Base-by-base conservation (phyloP, 2,113 vertebrate species). In the Fregetta grallaria region DNA sequence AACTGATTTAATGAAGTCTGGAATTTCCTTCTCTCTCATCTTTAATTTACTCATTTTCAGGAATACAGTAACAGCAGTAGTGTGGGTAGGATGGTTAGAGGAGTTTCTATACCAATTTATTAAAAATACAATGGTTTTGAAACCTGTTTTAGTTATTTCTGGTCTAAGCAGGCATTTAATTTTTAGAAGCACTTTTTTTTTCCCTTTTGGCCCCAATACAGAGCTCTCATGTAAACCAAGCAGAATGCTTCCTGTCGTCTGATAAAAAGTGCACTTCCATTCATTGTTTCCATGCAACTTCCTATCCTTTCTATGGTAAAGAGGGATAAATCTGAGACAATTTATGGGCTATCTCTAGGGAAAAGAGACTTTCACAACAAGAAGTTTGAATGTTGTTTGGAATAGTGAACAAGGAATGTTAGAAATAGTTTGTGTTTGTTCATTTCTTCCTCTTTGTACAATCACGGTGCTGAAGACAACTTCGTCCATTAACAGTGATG, bases 221-320 rank as follows among this genome's bases (percentile, higher is more conserved):
- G 85, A 93, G 72, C 91, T 96, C 93, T 96, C 90, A 44, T 94
- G 91, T 97, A 96, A 98, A 97, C 94, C 87, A 77, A 91, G 92
- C 92, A 94, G 90, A 97, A 98, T 96, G 92, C 96, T 98, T 98
- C 98, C 98, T 97, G 97, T 92, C 45, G 25, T 96, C 97, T 98
- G 97, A 97, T 97, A 97, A 96, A 96, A 97, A 96, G 74, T 91
- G 59, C 66, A 97, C 96, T 98, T 98, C 97, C 97, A 98, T 98
- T 98, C 94, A 98, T 98, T 98, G 98, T 98, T 97, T 97, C 74
- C 82, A 80, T 92, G 93, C 56, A 96, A 96, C 94, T 98, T 98
- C 98, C 97, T 97, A 98, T 96, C 91, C 86, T 95, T 97, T 96
- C 96, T 96, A 13, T 58, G 58, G 88, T 96, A 92, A 97, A 96